Evolutionary conservation across 2,888 invertebrate species (phyloP).

Genomic region (Catocala sponsa): DNA sequence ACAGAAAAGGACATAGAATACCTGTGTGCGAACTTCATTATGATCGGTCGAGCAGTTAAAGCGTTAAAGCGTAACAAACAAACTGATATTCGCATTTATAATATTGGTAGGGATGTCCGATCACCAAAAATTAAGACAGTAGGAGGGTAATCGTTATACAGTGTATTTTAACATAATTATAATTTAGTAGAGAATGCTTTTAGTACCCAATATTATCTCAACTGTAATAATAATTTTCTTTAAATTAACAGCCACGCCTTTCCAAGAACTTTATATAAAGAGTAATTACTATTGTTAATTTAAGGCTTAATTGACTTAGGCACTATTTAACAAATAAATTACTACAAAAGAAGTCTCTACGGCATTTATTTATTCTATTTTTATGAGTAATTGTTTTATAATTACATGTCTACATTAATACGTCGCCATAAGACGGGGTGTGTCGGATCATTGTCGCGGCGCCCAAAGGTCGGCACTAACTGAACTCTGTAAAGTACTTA

Average conservation of each 20-base stretch:
- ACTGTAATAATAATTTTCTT: no score
- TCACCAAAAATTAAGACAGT: no score
- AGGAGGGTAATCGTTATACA: no score
- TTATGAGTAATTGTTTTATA: constrained; percentile 17
- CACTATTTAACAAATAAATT: constrained; percentile 1
- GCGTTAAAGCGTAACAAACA: no score
- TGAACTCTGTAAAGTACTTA: constrained; percentile 32
- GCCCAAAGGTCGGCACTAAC: constrained; percentile 48
- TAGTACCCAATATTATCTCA: no score
- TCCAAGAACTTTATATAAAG: neutral
- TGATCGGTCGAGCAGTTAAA: no score
- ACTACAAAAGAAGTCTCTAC: neutral
- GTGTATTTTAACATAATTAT: no score
- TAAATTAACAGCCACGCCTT: neutral
- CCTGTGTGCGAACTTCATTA: no score
- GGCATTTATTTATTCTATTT: neutral
- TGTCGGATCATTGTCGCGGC: constrained; percentile 37
- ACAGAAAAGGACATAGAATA: no score
- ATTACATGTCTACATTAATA: constrained; percentile 10
- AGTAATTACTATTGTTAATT: neutral
- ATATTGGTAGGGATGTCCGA: no score
- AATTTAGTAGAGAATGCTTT: no score
- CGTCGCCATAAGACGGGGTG: constrained; percentile 8
- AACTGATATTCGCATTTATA: no score
- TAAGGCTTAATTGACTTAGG: constrained; percentile 2